Evolutionary conservation across 2,888 invertebrate genomes (phyloP).

Genomic region (Drosophila nr. fundita): DNA sequence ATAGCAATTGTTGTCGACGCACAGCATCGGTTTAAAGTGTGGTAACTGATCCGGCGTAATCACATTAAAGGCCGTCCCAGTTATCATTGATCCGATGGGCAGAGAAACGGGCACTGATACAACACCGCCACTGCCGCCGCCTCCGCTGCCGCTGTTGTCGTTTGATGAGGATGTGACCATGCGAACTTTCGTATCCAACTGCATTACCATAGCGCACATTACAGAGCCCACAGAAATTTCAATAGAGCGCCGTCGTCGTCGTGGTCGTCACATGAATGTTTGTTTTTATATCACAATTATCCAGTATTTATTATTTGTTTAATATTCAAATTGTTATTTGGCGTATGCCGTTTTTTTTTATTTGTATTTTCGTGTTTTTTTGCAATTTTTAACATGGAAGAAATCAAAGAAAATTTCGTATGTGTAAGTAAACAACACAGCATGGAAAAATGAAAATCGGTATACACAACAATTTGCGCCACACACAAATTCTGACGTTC

Average conservation of each 20-base stretch:
- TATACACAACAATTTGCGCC: conserved; percentile 81
- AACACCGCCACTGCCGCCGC: conserved; percentile 72
- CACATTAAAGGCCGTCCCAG: conserved; percentile 93
- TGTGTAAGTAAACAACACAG: conserved; percentile 80
- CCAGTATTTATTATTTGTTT: conserved; percentile 13
- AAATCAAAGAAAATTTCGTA: conserved; percentile 74
- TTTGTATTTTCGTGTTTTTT: conserved; percentile 20
- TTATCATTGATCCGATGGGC: conserved; percentile 92
- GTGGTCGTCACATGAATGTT: conserved; percentile 54
- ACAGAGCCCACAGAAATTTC: conserved; percentile 40
- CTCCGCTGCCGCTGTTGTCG: conserved; percentile 81
- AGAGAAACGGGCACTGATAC: conserved; percentile 85
- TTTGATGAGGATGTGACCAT: conserved; percentile 84
- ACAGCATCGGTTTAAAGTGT: conserved; percentile 93
- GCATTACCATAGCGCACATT: conserved; percentile 77
- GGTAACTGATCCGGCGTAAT: conserved; percentile 93
- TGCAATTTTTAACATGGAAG: conserved; percentile 54
- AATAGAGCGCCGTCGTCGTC: conserved; percentile 23
- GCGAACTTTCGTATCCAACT: conserved; percentile 83
- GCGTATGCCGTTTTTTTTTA: conserved; percentile 3
- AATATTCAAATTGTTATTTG: conserved; percentile 15
- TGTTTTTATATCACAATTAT: conserved; percentile 18
- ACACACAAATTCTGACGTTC: conserved; percentile 68
- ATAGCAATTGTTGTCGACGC: conserved; percentile 94
- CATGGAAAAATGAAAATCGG: conserved; percentile 80